A percentile compares a stretch with the other conserved stretches of the same genome.
Evolutionary conservation across 2,888 invertebrate genomes (phyloP).

Genomic region (Noctua comes): DNA sequence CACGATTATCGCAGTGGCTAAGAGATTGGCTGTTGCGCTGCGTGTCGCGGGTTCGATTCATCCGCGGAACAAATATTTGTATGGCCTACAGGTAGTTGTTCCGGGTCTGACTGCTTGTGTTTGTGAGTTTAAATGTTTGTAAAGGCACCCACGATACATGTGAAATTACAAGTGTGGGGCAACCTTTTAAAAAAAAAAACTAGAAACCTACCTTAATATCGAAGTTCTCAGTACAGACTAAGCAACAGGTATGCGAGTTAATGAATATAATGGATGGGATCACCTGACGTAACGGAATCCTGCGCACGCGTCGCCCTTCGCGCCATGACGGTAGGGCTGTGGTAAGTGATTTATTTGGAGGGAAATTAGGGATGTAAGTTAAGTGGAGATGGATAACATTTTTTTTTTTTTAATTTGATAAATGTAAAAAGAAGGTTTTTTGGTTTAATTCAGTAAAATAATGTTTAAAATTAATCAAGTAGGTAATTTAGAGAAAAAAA

Average conservation of each 20-base stretch:
- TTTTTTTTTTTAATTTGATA: neutral
- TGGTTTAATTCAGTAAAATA: neutral
- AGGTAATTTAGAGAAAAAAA: too few relatives aligned
- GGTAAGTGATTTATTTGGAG: constrained; percentile 40
- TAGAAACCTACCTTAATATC: neutral
- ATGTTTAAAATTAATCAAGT: neutral
- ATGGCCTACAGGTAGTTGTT: neutral
- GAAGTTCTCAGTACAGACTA: neutral
- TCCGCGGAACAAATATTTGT: neutral
- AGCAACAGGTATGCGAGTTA: constrained; percentile 57
- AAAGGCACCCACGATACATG: neutral
- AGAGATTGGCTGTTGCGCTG: too few relatives aligned
- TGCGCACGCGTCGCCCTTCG: constrained; percentile 74
- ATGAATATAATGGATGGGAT: constrained; percentile 58
- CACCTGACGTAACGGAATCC: constrained; percentile 86
- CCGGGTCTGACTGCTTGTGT: neutral
- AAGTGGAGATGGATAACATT: neutral
- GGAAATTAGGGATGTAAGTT: constrained; percentile 1
- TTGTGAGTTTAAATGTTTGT: neutral
- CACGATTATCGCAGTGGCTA: neutral
- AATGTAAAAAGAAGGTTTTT: too few relatives aligned
- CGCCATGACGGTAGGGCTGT: constrained; percentile 49
- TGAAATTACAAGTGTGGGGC: neutral
- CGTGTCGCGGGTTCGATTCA: neutral
- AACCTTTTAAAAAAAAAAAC: neutral